phyloP scores from a whole-genome alignment of 2,888 invertebrate genomes.

The Melangyna quadrimaculata region DNA sequence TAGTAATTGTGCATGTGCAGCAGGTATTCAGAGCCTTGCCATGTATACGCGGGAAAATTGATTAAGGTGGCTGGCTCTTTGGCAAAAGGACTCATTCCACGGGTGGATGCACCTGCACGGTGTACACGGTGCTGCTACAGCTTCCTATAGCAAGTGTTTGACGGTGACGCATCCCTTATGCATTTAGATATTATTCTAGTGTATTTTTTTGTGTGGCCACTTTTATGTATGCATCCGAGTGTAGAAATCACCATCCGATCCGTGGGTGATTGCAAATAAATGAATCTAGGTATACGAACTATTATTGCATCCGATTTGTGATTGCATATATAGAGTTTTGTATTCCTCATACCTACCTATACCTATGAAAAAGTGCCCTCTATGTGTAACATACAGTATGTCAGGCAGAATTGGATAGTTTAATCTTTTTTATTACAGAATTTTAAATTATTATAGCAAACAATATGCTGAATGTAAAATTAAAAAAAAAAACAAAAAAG shows the following conservation, averaged over 20 bases:
- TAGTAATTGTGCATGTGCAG: conserved; percentile 63
- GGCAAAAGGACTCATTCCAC: conserved; percentile 26
- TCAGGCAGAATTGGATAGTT: conserved; percentile 33
- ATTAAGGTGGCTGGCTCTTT: conserved; percentile 53
- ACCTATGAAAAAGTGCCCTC: neutral
- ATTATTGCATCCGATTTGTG: conserved; percentile 59
- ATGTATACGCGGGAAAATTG: conserved; percentile 54
- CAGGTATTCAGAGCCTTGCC: conserved; percentile 54
- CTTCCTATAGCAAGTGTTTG: conserved; percentile 24
- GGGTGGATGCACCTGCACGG: conserved; percentile 6
- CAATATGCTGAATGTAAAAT: neutral
- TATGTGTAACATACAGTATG: conserved; percentile 25
- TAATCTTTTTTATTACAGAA: conserved; percentile 30
- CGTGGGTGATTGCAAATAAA: conserved; percentile 46
- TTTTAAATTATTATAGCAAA: neutral
- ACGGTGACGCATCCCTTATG: conserved; percentile 54
- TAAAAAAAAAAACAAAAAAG: neutral
- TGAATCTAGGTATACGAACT: conserved; percentile 44
- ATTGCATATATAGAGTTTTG: conserved; percentile 14
- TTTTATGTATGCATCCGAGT: conserved; percentile 12
- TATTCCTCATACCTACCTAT: neutral
- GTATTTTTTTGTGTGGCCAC: neutral
- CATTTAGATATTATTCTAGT: conserved; percentile 52
- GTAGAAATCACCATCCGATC: conserved; percentile 23
- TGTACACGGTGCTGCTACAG: neutral